Percentiles rank a stretch among this genome's conserved stretches.
These are phyloP conservation scores for Boulengeromyrus knoepffleri DNA, from an alignment of 2,113 vertebrate species.

Conservation along the genomic window DNA sequence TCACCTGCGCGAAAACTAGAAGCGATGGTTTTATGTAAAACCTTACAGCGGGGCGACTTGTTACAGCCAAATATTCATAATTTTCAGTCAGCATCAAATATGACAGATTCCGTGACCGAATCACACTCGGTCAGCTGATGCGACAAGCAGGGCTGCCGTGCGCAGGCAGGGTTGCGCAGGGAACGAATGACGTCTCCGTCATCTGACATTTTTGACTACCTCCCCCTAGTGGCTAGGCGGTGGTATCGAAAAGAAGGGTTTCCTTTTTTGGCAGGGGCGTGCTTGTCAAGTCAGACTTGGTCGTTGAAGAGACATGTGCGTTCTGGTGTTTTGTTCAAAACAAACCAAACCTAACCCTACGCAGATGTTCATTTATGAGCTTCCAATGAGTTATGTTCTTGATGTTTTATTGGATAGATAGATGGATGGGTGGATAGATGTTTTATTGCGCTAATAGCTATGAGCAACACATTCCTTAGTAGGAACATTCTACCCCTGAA, in stretches of 20 bases:
- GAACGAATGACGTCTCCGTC: background rate
- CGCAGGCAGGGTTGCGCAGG: background rate
- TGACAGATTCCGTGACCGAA: slow-evolving; percentile 43
- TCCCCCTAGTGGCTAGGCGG: slow-evolving; percentile 24
- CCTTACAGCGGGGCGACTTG: background rate
- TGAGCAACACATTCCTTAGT: background rate
- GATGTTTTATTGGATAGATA: background rate
- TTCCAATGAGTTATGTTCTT: background rate
- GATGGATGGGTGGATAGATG: background rate
- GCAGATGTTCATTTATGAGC: background rate
- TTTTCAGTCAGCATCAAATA: slow-evolving; percentile 39
- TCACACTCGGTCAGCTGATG: slow-evolving; percentile 60
- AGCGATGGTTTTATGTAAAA: background rate
- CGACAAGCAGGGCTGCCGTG: background rate
- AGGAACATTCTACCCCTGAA: background rate
- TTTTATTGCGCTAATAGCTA: background rate
- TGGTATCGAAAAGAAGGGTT: slow-evolving; percentile 22
- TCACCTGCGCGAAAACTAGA: slow-evolving; percentile 10
- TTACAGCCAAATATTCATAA: slow-evolving; percentile 38
- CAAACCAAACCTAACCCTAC: background rate
- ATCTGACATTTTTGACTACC: slow-evolving; percentile 22
- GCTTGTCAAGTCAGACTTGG: background rate
- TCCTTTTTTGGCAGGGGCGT: background rate
- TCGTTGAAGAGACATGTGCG: background rate
- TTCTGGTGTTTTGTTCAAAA: background rate